These are phyloP conservation scores for Rhodophaea formosa DNA, from an alignment of 2,888 invertebrate genomes.

Conservation along the genomic window DNA sequence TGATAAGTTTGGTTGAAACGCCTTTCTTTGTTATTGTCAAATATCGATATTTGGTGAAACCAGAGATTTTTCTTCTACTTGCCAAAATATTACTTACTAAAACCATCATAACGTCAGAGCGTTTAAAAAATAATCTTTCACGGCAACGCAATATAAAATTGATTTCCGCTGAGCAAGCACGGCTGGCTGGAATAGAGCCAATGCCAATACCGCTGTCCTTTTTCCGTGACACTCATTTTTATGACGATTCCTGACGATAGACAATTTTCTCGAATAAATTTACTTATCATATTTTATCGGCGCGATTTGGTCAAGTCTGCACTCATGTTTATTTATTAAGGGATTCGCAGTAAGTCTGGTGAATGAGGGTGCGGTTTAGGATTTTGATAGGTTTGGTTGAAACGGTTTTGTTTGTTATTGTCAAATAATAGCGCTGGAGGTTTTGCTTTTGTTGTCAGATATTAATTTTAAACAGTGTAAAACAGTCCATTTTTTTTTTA, in stretches of 20 bases:
- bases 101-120: too few species aligned
- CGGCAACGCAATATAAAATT: constrained; percentile 44
- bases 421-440: constrained; percentile 2
- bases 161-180: constrained; percentile 43
- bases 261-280: constrained; percentile 51
- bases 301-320: constrained; percentile 43
- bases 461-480: too few species aligned
- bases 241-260: constrained; percentile 40
- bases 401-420: constrained; percentile 15
- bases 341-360: constrained; percentile 33
- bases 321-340: constrained; percentile 66
- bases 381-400: constrained; percentile 30
- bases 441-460: too few species aligned
- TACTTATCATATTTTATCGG: constrained; percentile 59
- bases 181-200: constrained; percentile 36
- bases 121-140: constrained; percentile 5
- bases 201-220: constrained; percentile 37
- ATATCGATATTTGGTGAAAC: too few species aligned
- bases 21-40: too few species aligned
- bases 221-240: constrained; percentile 41
- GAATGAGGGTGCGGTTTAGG: constrained; percentile 26
- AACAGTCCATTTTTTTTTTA: too few species aligned
- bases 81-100: too few species aligned
- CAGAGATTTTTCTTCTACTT: too few species aligned
- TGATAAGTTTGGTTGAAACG: too few species aligned